These are phyloP conservation scores for Enteromius fasciolatus DNA, from an alignment of 2,797 vertebrate genomes.

Conservation along the genomic window DNA sequence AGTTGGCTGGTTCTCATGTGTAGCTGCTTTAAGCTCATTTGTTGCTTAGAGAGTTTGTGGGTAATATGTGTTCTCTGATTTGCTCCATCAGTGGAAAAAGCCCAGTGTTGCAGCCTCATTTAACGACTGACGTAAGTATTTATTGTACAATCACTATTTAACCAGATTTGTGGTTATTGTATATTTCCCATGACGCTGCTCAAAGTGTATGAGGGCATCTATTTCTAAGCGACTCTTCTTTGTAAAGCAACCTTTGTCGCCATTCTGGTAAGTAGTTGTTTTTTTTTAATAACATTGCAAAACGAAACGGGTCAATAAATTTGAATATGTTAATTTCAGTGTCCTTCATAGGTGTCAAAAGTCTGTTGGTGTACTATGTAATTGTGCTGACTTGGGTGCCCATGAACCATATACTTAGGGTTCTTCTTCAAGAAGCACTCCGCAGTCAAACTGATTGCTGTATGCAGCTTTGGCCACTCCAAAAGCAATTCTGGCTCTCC, in stretches of 20 bases:
- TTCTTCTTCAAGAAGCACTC: slow-evolving; percentile 1
- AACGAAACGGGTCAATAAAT: not conserved
- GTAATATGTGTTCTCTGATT: slow-evolving; percentile 28
- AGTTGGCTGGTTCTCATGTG: not conserved
- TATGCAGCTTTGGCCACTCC: not conserved
- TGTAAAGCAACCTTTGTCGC: not conserved
- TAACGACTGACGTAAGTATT: slow-evolving; percentile 35
- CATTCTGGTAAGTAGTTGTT: not conserved
- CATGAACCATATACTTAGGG: not conserved
- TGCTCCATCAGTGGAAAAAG: slow-evolving; percentile 57
- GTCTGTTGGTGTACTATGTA: not conserved
- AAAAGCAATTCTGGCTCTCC: not conserved
- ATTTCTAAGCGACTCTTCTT: not conserved
- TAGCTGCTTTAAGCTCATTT: slow-evolving; percentile 2
- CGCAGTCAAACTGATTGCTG: not conserved
- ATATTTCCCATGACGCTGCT: not conserved
- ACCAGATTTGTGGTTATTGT: slow-evolving; percentile 5
- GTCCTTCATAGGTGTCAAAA: slow-evolving; percentile 3
- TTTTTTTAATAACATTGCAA: not conserved
- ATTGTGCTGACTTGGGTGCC: not conserved
- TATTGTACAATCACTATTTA: slow-evolving; percentile 14
- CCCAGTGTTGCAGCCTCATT: slow-evolving; percentile 47
- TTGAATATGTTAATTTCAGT: not conserved
- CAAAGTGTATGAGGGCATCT: not conserved
- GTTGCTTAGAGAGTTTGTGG: slow-evolving; percentile 29